Percentiles rank a stretch among this genome's conserved stretches.
Conservation (phyloP, 2,113 vertebrate species). For the Lanius collurio region DNA sequence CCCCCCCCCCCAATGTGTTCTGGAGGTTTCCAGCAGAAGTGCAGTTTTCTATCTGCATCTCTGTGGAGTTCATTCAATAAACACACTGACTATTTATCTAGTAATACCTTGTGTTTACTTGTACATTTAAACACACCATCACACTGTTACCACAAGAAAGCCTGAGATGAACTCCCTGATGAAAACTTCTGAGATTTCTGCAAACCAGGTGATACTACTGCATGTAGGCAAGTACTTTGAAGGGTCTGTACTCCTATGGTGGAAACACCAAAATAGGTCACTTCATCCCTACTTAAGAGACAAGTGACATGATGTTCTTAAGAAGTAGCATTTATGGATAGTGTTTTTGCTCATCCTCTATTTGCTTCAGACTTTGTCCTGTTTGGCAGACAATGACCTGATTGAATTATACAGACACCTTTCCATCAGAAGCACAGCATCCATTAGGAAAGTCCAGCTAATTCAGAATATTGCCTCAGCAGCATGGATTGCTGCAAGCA, state of each 20-base stretch:
- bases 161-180: background rate
- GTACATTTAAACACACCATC: slow-evolving; percentile 9
- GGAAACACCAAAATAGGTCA: background rate
- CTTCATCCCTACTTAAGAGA: background rate
- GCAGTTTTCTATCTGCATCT: background rate
- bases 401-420: background rate
- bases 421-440: background rate
- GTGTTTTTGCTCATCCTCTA: background rate
- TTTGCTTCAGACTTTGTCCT: background rate
- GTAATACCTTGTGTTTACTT: slow-evolving; percentile 17
- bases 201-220: background rate
- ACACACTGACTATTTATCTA: slow-evolving; percentile 26
- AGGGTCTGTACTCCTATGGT: background rate
- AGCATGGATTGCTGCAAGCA: background rate
- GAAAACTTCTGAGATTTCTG: background rate
- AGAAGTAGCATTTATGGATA: background rate
- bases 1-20: background rate
- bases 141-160: slow-evolving; percentile 9
- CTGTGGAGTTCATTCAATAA: slow-evolving; percentile 24
- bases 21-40: background rate
- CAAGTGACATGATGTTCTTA: background rate
- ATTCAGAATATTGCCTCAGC: background rate
- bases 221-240: background rate
- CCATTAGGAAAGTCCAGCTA: background rate
- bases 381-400: background rate